These are phyloP conservation scores for Tapera naevia DNA, from an alignment of 2,797 vertebrate species.

Conservation along the genomic window DNA sequence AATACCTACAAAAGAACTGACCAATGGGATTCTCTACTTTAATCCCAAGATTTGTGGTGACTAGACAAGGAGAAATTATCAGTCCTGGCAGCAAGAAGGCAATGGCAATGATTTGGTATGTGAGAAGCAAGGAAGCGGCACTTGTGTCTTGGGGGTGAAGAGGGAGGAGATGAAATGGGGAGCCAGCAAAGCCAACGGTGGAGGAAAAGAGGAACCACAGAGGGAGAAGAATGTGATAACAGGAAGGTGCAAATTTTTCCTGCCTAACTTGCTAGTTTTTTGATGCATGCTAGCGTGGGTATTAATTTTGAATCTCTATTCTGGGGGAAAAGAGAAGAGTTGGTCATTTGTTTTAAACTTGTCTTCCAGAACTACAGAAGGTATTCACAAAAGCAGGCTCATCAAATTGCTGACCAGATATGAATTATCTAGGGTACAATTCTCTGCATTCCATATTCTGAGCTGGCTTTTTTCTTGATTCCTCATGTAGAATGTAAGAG, in stretches of 20 bases:
- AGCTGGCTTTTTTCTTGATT: background rate
- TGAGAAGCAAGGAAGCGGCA: background rate
- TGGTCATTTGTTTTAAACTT: background rate
- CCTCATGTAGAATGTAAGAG: background rate
- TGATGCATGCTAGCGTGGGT: background rate
- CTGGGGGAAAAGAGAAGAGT: background rate
- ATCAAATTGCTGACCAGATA: background rate
- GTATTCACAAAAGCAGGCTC: background rate
- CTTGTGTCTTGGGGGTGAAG: background rate
- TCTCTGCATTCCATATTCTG: background rate
- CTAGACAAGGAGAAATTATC: background rate
- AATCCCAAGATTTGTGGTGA: background rate
- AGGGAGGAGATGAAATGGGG: background rate
- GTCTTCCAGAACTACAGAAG: background rate
- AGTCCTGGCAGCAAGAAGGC: background rate
- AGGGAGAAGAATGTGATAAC: background rate
- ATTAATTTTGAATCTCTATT: background rate
- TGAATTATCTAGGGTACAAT: background rate
- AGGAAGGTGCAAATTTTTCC: background rate
- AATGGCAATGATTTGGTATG: background rate
- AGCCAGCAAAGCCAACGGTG: background rate
- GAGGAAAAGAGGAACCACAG: background rate
- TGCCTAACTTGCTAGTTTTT: background rate
- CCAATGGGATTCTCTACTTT: background rate
- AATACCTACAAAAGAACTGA: background rate